Evolutionary conservation across 2,113 vertebrate genomes (phyloP), one percentile per base, ranked within the genome.

Genomic region (Oceanodroma tethys): DNA sequence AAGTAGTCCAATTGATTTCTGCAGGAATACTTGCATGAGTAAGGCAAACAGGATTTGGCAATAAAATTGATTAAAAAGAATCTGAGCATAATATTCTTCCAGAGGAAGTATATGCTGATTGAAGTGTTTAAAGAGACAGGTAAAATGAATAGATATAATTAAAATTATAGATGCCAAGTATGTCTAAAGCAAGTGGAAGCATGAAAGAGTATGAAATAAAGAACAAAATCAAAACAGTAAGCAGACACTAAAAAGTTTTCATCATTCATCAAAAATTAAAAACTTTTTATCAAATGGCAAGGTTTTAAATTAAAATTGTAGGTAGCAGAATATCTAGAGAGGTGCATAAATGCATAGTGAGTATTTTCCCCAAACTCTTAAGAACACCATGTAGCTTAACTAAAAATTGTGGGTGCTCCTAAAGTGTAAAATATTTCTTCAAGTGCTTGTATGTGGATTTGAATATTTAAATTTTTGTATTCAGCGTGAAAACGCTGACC

Each of bases 71-170:
- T 98, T 97, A 89, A 97, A 95, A 98, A 97, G 91, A 97, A 97
- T 98, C 97, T 96, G 97, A 97, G 96, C 96, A 98, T 68, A 97
- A 90, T 98, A 97, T 98, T 98, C 97, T 99, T 98, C 98, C 97
- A 98, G 91, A 93, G 95, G 89, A 96, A 96, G 95, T 98, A 97
- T 98, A 98, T 97, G 97, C 86, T 97, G 95, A 96, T 95, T 96
- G 96, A 96, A 85, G 7, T 73, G 32, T 84, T 94, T 86, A 87
- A 85, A 82, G 25, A 95, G 62, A 93, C 75, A 95, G 78, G 80
- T 93, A 88, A 95, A 95, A 92, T 55, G 26, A 82, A 88, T 32
- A 95, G 16, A 81, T 34, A 66, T 16, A 22, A 83, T 66, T 74
- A 92, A 87, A 92, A 89, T 65, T 52, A n/a, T 65, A 73, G 18